Percentiles rank a stretch among this genome's conserved stretches.
Conservation (phyloP, 64 coral and sea anemone species). For the Anthopleura sola region DNA sequence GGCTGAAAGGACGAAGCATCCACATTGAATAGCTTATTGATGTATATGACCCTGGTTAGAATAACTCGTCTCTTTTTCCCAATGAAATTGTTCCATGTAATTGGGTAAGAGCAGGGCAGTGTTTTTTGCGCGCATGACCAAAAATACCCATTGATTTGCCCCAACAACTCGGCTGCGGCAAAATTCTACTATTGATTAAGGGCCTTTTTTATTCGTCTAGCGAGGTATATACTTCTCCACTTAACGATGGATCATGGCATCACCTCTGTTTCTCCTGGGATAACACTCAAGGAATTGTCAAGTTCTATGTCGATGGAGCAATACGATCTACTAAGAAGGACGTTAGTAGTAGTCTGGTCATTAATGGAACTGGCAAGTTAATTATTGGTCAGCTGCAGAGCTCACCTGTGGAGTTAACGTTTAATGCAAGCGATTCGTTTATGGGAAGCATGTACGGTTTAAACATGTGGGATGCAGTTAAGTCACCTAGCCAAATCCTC, state of each 20-base stretch:
- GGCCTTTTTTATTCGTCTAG: background rate
- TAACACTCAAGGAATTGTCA: background rate
- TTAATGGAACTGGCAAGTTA: background rate
- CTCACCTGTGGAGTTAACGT: background rate
- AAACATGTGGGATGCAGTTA: background rate
- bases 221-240: background rate
- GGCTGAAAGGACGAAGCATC: too few relatives aligned
- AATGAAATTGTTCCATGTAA: too few relatives aligned
- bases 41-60: too few relatives aligned
- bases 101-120: too few relatives aligned
- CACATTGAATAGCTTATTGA: too few relatives aligned
- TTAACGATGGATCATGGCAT: background rate
- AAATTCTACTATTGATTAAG: too few relatives aligned
- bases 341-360: background rate
- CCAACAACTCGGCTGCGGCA: too few relatives aligned
- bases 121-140: too few relatives aligned
- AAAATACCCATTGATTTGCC: too few relatives aligned
- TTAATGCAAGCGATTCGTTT: background rate
- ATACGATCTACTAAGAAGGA: background rate
- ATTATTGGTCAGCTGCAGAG: background rate
- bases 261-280: slow-evolving; percentile 3
- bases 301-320: background rate
- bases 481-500: background rate
- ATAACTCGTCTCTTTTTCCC: too few relatives aligned
- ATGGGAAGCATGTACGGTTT: background rate